Percentiles rank a stretch among this genome's conserved stretches.
phyloP scores from a whole-genome alignment of 1,140 invertebrate species.

The Monochamus saltuarius region DNA sequence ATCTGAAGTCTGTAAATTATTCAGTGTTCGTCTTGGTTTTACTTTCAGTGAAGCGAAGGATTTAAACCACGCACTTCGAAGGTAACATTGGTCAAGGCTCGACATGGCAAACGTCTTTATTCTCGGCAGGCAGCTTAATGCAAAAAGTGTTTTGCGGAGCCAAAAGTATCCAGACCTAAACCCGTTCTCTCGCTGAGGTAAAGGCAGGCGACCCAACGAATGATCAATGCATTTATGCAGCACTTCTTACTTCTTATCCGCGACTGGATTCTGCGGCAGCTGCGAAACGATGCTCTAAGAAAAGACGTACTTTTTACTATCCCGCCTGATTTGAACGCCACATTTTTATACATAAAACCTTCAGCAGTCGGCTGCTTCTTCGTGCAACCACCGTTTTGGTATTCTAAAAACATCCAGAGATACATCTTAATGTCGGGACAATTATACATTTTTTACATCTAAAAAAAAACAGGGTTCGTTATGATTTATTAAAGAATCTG shows the following conservation, averaged over 20 bases:
- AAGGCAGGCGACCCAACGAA: slow-evolving; percentile 30
- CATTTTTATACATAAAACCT: slow-evolving; percentile 29
- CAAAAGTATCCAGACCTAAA: slow-evolving; percentile 43
- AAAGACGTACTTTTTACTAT: slow-evolving; percentile 36
- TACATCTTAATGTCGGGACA: slow-evolving; percentile 29
- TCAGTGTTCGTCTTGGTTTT: slow-evolving; percentile 33
- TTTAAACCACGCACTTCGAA: slow-evolving; percentile 37
- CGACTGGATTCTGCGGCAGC: slow-evolving; percentile 38
- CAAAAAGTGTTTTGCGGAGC: slow-evolving; percentile 38
- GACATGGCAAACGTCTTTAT: slow-evolving; percentile 42
- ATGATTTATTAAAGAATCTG: too few relatives aligned
- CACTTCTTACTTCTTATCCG: slow-evolving; percentile 41
- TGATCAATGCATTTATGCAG: slow-evolving; percentile 47
- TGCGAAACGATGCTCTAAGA: slow-evolving; percentile 29
- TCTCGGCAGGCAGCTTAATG: slow-evolving; percentile 38
- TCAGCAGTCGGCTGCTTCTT: slow-evolving; percentile 20
- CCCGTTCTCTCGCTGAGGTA: slow-evolving; percentile 35
- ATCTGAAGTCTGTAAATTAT: slow-evolving; percentile 28
- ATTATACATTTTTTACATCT: slow-evolving; percentile 15
- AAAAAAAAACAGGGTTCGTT: too few relatives aligned
- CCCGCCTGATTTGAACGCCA: slow-evolving; percentile 22
- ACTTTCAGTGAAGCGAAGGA: slow-evolving; percentile 35
- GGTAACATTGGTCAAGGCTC: slow-evolving; percentile 36
- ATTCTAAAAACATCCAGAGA: slow-evolving; percentile 27
- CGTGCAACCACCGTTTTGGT: slow-evolving; percentile 21